phyloP scores from a whole-genome alignment of 2,888 invertebrate species.

The Macrosoma leucophasiata region DNA sequence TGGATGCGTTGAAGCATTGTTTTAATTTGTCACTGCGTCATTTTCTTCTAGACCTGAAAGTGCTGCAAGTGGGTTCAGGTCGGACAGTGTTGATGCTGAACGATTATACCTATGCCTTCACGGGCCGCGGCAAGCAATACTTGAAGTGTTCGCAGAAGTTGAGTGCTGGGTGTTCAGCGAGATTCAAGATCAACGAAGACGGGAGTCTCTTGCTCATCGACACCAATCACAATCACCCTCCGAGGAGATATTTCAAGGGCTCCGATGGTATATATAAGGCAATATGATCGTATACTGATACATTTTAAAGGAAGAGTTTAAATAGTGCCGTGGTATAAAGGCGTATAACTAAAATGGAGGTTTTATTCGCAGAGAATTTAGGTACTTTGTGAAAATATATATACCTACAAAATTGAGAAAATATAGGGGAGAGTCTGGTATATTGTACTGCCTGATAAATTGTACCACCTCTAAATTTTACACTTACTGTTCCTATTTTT shows the following conservation, averaged over 20 bases:
- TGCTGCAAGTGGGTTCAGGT: slow-evolving; percentile 12
- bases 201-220: slow-evolving; percentile 9
- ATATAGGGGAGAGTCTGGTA: too few species aligned
- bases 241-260: slow-evolving; percentile 19
- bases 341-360: too few species aligned
- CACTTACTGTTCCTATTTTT: too few species aligned
- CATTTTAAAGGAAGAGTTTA: slow-evolving; percentile 8
- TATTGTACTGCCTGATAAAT: too few species aligned
- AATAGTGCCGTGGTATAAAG: background rate
- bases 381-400: too few species aligned
- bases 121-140: slow-evolving; percentile 18
- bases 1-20: too few species aligned
- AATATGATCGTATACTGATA: too few species aligned
- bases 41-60: slow-evolving; percentile 10
- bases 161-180: slow-evolving; percentile 24
- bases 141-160: slow-evolving; percentile 28
- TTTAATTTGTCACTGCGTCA: too few species aligned
- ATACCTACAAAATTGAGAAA: too few species aligned
- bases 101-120: slow-evolving; percentile 25
- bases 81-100: slow-evolving; percentile 18
- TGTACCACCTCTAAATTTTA: too few species aligned
- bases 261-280: slow-evolving; percentile 15
- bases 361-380: too few species aligned
- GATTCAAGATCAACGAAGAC: slow-evolving; percentile 22
- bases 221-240: slow-evolving; percentile 24